A percentile compares a stretch with the other conserved stretches of the same genome.
Conservation (phyloP, 2,888 invertebrate species). For the Thyatira batis region DNA sequence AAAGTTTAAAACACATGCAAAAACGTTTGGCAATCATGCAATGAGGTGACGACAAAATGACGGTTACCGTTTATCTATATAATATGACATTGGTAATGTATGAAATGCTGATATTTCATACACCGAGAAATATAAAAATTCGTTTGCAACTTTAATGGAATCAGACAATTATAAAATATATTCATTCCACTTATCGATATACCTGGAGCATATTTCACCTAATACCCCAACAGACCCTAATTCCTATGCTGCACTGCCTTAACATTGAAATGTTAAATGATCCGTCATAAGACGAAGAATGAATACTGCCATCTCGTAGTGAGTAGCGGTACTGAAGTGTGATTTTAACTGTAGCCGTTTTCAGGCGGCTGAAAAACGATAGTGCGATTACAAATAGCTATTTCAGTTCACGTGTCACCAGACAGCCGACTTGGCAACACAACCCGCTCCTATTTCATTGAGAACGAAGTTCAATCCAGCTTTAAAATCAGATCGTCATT, state of each 20-base stretch:
- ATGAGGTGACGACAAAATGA: background rate
- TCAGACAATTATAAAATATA: no score
- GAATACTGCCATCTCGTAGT: slow-evolving; percentile 60
- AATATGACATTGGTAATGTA: background rate
- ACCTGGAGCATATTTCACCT: no score
- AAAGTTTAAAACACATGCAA: background rate
- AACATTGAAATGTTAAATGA: no score
- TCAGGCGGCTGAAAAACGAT: slow-evolving; percentile 36
- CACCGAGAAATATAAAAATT: background rate
- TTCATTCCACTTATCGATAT: no score
- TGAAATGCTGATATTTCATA: background rate
- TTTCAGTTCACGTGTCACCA: slow-evolving; percentile 65
- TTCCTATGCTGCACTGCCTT: no score
- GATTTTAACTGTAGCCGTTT: slow-evolving; percentile 25
- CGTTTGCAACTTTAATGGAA: background rate
- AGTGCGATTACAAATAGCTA: slow-evolving; percentile 46
- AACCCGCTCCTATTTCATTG: slow-evolving; percentile 50
- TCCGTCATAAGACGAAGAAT: background rate
- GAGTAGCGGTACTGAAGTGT: slow-evolving; percentile 55
- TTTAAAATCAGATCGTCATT: slow-evolving; percentile 43
- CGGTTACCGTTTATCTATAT: background rate
- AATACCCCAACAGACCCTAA: no score
- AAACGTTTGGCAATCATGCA: background rate
- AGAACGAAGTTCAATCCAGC: slow-evolving; percentile 65
- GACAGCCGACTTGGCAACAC: slow-evolving; percentile 69